Percentiles rank a stretch among this genome's conserved stretches.
Evolutionary conservation across 2,797 vertebrate genomes (phyloP).

Genomic region (Poecilia picta): DNA sequence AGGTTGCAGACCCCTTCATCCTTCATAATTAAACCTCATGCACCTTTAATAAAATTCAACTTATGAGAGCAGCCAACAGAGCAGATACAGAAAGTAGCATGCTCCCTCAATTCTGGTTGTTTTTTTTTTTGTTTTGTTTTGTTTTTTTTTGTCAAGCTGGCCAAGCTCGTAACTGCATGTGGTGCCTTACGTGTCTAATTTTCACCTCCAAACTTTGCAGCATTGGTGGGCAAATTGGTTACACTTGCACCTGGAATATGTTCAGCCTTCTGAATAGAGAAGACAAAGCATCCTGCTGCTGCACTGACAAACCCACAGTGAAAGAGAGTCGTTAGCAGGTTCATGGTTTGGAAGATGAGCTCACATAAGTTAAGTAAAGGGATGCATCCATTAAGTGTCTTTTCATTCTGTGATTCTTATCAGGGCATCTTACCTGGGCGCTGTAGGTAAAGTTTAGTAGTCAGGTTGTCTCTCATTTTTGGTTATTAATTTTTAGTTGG

Average conservation of each 20-base stretch:
- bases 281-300: slow-evolving; percentile 51
- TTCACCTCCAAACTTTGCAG: slow-evolving; percentile 50
- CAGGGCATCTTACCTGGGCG: neutral
- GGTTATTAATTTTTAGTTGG: too few species aligned
- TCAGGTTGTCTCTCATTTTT: too few species aligned
- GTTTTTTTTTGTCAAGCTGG: slow-evolving; percentile 11
- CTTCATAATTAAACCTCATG: slow-evolving; percentile 61
- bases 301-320: slow-evolving; percentile 42
- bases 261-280: slow-evolving; percentile 32
- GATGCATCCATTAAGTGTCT: slow-evolving; percentile 24
- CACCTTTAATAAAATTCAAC: slow-evolving; percentile 65
- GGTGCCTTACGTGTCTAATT: slow-evolving; percentile 25
- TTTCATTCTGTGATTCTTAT: slow-evolving; percentile 10
- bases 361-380: slow-evolving; percentile 33
- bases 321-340: slow-evolving; percentile 47
- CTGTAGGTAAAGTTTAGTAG: neutral
- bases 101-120: slow-evolving; percentile 47
- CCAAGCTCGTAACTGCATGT: slow-evolving; percentile 27
- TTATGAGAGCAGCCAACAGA: slow-evolving; percentile 29
- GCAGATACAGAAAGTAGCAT: slow-evolving; percentile 64
- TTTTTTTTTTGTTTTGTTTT: slow-evolving; percentile 4
- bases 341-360: slow-evolving; percentile 53
- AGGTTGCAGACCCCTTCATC: slow-evolving; percentile 20
- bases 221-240: slow-evolving; percentile 40
- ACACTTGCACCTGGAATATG: slow-evolving; percentile 60